A percentile compares a stretch with the other conserved stretches of the same genome.
These are phyloP conservation scores for Okapia johnstoni DNA, from an alignment of 2,113 vertebrate genomes.

Conservation along the genomic window DNA sequence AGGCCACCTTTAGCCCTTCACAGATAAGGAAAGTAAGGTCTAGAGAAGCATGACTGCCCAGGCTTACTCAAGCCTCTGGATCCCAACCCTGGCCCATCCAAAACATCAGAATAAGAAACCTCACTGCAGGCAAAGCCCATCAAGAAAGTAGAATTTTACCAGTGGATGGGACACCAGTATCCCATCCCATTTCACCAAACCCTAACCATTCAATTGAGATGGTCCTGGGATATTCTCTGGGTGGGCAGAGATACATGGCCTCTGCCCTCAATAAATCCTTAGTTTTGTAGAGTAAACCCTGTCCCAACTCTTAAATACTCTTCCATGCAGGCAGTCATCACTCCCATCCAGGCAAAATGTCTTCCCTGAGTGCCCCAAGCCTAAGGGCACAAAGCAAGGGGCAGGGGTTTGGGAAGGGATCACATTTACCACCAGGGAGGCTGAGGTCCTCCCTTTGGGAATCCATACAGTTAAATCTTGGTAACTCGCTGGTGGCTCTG, in stretches of 20 bases:
- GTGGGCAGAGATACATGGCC: not conserved
- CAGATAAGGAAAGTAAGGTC: not conserved
- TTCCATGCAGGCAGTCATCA: not conserved
- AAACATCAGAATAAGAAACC: not conserved
- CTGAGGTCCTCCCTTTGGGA: constrained; percentile 8
- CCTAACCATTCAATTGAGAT: not conserved
- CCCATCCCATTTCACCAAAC: not conserved
- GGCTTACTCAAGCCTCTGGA: not conserved
- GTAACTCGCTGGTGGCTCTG: not conserved
- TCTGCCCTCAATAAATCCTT: not conserved
- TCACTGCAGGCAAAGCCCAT: not conserved
- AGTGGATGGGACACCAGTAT: not conserved
- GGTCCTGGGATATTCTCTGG: not conserved
- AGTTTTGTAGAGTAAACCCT: constrained; percentile 8
- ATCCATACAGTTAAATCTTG: constrained; percentile 42
- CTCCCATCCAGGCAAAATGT: not conserved
- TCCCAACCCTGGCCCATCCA: not conserved
- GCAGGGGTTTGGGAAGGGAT: not conserved
- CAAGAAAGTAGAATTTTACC: not conserved
- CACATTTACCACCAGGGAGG: constrained; percentile 45
- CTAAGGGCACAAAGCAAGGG: not conserved
- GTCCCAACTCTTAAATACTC: not conserved
- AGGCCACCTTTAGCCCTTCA: not conserved
- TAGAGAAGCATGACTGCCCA: not conserved
- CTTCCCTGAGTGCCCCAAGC: not conserved